Evolutionary conservation across 2,113 vertebrate species (phyloP).

Genomic region (Pangasianodon gigas): DNA sequence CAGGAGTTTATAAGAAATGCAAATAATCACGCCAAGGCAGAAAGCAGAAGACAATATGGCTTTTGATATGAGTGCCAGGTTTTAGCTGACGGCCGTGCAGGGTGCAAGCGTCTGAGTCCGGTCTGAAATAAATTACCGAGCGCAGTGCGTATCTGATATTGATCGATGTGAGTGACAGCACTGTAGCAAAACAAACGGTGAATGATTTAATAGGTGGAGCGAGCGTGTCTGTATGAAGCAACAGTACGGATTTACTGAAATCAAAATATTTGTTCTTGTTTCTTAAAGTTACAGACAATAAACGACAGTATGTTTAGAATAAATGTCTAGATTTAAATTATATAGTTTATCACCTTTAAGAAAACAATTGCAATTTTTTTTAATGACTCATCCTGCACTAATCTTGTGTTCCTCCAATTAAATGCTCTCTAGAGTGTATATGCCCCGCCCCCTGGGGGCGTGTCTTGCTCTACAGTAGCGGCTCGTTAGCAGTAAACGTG

Average conservation of each 20-base stretch:
- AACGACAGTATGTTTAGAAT: neutral
- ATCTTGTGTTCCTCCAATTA: neutral
- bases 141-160: neutral
- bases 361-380: neutral
- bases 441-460: neutral
- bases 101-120: neutral
- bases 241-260: too few species aligned
- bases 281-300: neutral
- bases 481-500: neutral
- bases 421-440: neutral
- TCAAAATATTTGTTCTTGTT: too few species aligned
- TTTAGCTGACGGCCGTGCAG: neutral
- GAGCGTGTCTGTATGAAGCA: too few species aligned
- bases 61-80: slow-evolving; percentile 63
- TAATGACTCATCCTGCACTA: neutral
- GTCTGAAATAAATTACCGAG: neutral
- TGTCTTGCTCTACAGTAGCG: neutral
- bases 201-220: neutral
- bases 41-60: slow-evolving; percentile 58
- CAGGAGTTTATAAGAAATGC: slow-evolving; percentile 46
- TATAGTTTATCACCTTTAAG: neutral
- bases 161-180: neutral
- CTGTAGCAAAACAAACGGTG: neutral
- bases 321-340: neutral
- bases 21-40: slow-evolving; percentile 25